These are phyloP conservation scores for Scomberomorus guttatus DNA, from an alignment of 2,797 vertebrate species.

Conservation along the genomic window DNA sequence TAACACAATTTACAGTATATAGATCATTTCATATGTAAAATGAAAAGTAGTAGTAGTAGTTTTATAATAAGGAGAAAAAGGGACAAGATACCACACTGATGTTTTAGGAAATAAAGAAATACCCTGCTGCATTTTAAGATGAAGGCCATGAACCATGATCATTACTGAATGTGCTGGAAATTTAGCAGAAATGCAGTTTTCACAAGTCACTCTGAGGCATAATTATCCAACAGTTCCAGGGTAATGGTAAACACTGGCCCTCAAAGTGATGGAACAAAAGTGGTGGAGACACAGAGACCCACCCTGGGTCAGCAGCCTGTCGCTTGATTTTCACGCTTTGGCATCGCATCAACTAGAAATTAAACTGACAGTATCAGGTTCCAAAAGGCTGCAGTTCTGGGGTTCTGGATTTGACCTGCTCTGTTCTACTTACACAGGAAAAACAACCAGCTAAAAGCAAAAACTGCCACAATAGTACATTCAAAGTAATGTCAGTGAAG, in stretches of 20 bases:
- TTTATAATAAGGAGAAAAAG: no score
- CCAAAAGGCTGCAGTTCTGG: background rate
- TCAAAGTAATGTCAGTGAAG: background rate
- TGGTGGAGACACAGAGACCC: constrained; percentile 36
- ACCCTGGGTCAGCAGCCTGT: constrained; percentile 46
- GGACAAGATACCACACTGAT: background rate
- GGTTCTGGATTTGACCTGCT: constrained; percentile 32
- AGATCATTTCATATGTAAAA: no score
- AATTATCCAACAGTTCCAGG: constrained; percentile 45
- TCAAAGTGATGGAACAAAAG: constrained; percentile 58
- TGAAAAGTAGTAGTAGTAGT: no score
- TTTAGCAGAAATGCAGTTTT: constrained; percentile 35
- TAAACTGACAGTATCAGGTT: constrained; percentile 28
- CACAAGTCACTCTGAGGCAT: constrained; percentile 39
- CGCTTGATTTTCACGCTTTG: constrained; percentile 39
- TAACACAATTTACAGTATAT: no score
- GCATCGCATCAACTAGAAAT: constrained; percentile 45
- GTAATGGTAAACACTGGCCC: constrained; percentile 47
- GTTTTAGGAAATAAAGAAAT: constrained; percentile 19
- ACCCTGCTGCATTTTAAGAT: constrained; percentile 20
- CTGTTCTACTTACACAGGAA: constrained; percentile 13
- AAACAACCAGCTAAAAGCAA: constrained; percentile 2
- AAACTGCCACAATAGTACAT: background rate
- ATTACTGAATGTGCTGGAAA: constrained; percentile 40
- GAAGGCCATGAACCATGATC: constrained; percentile 34